A percentile compares a stretch with the other conserved stretches of the same genome.
These are phyloP conservation scores for Lacerta viridis DNA, from an alignment of 2,797 vertebrate species.

Conservation along the genomic window DNA sequence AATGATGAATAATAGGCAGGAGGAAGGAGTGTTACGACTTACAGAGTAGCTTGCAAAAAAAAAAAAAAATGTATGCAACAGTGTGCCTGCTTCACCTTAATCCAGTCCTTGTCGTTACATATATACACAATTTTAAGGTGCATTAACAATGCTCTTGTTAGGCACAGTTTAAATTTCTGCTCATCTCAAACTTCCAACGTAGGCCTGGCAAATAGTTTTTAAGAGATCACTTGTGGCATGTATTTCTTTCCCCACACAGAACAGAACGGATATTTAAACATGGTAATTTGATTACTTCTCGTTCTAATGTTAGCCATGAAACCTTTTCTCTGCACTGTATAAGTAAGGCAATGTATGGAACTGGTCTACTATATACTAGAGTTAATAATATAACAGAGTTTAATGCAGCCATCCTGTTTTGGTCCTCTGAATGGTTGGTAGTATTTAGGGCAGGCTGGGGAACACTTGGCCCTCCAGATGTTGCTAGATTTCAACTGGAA, in stretches of 20 bases:
- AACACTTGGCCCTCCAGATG: no score
- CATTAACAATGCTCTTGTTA: not conserved
- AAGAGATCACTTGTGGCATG: not conserved
- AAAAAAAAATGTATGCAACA: not conserved
- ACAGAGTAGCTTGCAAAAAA: not conserved
- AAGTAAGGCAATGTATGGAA: not conserved
- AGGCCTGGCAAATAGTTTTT: not conserved
- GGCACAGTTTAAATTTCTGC: not conserved
- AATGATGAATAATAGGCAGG: not conserved
- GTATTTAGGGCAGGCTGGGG: not conserved
- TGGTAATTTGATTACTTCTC: not conserved
- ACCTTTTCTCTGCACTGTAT: not conserved
- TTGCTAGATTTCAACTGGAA: no score
- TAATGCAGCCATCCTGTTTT: not conserved
- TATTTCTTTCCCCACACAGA: not conserved
- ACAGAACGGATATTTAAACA: not conserved
- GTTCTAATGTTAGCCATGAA: not conserved
- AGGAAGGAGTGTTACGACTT: not conserved
- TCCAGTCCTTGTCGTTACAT: not conserved
- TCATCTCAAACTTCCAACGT: not conserved
- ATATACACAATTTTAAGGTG: not conserved
- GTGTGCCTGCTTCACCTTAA: not conserved
- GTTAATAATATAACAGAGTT: not conserved
- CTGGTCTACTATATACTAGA: not conserved
- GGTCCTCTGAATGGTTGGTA: not conserved